Conservation (phyloP, 1,140 invertebrate genomes). For the Scaptomyza hsui region DNA sequence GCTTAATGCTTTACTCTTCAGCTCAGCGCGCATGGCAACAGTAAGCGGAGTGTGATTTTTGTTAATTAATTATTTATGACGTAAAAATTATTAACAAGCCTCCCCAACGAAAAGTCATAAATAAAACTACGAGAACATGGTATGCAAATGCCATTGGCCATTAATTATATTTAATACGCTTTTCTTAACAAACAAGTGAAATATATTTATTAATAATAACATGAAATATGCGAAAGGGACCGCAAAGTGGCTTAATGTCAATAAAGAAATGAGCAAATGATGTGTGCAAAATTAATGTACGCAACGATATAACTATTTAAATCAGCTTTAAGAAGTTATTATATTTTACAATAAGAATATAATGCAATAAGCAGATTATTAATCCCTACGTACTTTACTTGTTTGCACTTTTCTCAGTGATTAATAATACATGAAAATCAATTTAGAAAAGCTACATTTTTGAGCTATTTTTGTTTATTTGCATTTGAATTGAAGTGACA, state of each 20-base stretch:
- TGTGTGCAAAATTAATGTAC: slow-evolving; percentile 58
- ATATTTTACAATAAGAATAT: background rate
- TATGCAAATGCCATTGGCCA: slow-evolving; percentile 42
- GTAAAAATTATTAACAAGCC: slow-evolving; percentile 60
- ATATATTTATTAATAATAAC: slow-evolving; percentile 44
- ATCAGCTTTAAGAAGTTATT: background rate
- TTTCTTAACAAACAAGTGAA: slow-evolving; percentile 36
- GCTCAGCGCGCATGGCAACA: background rate
- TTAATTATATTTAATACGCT: slow-evolving; percentile 59
- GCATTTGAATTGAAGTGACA: slow-evolving; percentile 12
- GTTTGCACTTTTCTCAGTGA: background rate
- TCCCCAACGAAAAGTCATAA: slow-evolving; percentile 65
- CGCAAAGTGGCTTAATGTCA: slow-evolving; percentile 58
- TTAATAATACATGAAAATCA: background rate
- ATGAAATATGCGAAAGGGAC: slow-evolving; percentile 12
- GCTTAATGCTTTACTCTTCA: slow-evolving; percentile 44
- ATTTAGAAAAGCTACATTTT: slow-evolving; percentile 1
- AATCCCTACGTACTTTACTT: background rate
- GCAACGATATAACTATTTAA: slow-evolving; percentile 1
- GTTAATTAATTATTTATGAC: slow-evolving; percentile 62
- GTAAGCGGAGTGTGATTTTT: slow-evolving; percentile 9
- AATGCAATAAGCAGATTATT: background rate
- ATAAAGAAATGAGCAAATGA: slow-evolving; percentile 51
- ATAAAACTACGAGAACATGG: slow-evolving; percentile 56
- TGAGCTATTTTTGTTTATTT: slow-evolving; percentile 7